Evolutionary conservation across 1,140 invertebrate genomes (phyloP), one percentile per base, ranked within the genome.

Genomic region (Drosophila littoralis): DNA sequence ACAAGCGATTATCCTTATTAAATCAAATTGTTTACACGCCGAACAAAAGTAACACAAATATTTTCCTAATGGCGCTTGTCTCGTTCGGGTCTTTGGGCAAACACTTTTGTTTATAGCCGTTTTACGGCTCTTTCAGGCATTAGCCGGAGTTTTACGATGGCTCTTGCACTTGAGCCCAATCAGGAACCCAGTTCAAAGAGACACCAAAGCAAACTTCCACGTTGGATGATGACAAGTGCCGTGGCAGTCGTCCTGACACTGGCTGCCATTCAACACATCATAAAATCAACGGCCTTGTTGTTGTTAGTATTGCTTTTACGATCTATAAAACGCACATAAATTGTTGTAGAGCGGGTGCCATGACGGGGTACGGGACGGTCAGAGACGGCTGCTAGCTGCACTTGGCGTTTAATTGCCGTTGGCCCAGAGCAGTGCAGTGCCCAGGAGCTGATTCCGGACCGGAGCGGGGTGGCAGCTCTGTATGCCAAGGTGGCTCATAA

Each of bases 291-390:
- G 73, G 64, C 61, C 57, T 73, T 66, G 50, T 79, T 75, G 43
- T 57, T 72, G 84, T 84, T 88, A 81, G 81, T 78, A 68, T 75
- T 63, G 59, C 63, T 79, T 86, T 89, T 81, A 89, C 84, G 84
- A 90, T 89, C 84, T 79, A 89, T 89, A 89, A 89, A 89, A 90
- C 75, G 80, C 51, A 80, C 84, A 89, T 89, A 89, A 89, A 89
- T 81, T 65, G 85, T 61, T 59, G 55, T 66, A 74, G 78, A 46
- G 71, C 66, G 80, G 77, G 54, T 48, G 42, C 7, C n/a, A 54
- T n/a, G 42, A 40, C n/a, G 32, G 36, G 35, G 38, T 55, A 38
- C 12, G 35, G 8, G 46, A 28, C 43, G 54, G 33, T 8, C 15
- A 35, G 36, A 32, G 8, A 3, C 40, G 38, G 13, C 15, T 57